Percentiles rank a stretch among this genome's conserved stretches.
Evolutionary conservation across 2,888 invertebrate genomes (phyloP).

Genomic region (Lepidocyrtoides sp.): DNA sequence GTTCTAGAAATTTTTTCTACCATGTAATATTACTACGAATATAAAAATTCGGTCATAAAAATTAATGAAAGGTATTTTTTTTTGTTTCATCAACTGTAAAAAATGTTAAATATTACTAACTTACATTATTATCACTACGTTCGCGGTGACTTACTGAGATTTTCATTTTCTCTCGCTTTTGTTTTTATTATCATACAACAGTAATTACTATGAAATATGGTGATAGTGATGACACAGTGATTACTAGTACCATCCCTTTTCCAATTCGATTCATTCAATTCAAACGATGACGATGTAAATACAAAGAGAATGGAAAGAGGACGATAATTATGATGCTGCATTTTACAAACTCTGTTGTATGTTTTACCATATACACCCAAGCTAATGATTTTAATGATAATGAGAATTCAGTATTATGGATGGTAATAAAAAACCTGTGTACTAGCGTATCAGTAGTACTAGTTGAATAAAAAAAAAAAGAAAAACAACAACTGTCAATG

Average conservation of each 20-base stretch:
- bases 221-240: no score
- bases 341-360: background rate
- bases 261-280: slow-evolving; percentile 7
- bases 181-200: slow-evolving; percentile 1
- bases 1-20: slow-evolving; percentile 52
- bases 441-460: no score
- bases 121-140: background rate
- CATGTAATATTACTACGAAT: slow-evolving; percentile 6
- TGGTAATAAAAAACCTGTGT: no score
- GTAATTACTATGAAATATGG: slow-evolving; percentile 41
- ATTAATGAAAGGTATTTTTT: background rate
- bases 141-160: slow-evolving; percentile 37
- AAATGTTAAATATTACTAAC: background rate
- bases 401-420: no score
- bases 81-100: slow-evolving; percentile 44
- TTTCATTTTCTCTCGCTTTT: slow-evolving; percentile 22
- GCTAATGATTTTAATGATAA: no score
- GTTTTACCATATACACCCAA: background rate
- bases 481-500: background rate
- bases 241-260: background rate
- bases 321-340: background rate
- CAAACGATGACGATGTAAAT: background rate
- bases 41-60: background rate
- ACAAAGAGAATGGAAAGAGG: background rate
- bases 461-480: background rate